Conservation (phyloP, 2,797 vertebrate genomes). For the Dallia pectoralis region DNA sequence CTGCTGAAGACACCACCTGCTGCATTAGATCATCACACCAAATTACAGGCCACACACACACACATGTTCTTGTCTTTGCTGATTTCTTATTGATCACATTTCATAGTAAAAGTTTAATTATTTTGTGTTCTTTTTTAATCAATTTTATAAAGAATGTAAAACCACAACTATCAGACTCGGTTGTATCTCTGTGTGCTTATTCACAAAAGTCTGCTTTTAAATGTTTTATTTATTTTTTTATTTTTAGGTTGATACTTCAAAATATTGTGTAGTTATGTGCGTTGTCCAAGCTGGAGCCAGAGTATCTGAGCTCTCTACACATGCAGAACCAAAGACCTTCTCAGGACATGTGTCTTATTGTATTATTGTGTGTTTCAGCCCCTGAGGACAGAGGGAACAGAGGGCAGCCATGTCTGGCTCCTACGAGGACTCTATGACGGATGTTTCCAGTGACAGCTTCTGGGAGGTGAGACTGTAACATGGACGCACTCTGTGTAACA, state of each 20-base stretch:
- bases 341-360: not conserved
- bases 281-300: not conserved
- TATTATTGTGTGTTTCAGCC: slow-evolving; percentile 36
- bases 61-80: not conserved
- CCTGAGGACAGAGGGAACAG: slow-evolving; percentile 47
- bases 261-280: not conserved
- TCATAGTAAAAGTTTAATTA: slow-evolving; percentile 12
- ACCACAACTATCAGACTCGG: not conserved
- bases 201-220: slow-evolving; percentile 5
- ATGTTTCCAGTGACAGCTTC: slow-evolving; percentile 97
- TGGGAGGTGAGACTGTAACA: slow-evolving; percentile 89
- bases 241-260: not conserved
- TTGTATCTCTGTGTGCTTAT: slow-evolving; percentile 5
- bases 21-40: slow-evolving; percentile 39
- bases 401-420: slow-evolving; percentile 87
- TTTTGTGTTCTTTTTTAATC: not conserved
- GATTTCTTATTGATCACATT: not conserved
- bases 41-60: slow-evolving; percentile 23
- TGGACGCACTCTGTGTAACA: not conserved
- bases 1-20: slow-evolving; percentile 50
- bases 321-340: not conserved
- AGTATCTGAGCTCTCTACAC: not conserved
- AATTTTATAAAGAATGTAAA: not conserved
- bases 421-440: slow-evolving; percentile 87
- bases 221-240: not conserved